Base-by-base conservation (phyloP, 2,797 vertebrate species). In the Sebastes hubbsi region DNA sequence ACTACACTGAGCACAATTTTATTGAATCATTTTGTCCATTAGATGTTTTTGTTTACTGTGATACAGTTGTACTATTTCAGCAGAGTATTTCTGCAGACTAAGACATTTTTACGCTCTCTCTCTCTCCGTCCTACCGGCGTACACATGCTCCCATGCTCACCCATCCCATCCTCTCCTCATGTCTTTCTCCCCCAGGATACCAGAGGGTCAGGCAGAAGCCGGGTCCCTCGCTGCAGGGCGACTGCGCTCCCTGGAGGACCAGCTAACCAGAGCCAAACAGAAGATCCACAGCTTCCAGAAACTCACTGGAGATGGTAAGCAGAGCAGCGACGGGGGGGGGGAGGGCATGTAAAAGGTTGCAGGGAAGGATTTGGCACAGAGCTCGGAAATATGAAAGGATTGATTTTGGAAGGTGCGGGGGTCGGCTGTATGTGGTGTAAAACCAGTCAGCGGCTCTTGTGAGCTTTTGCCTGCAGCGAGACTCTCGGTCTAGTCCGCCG, bases 221-320 rank as follows among this genome's bases (percentile, higher is more conserved):
- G 97, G 97, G 16, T 94, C 96, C 11, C 94, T 97, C 80, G 97
- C 97, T 69, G 96, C 96, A 56, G 97, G 97, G 93, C 96, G 96
- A 85, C 95, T 99, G 84, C 97, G 97, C 86, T 96, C 97, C 91
- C 96, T 99, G 96, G 98, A 99, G 90, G 98, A 98, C 74, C 97
- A 99, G 93, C 96, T 99, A 85, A 94, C 96, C 93, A 96, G 97
- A 95, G 98, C 98, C 96, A 99, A 98, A 95, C 97, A 98, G 95
- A 97, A 99, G 96, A 98, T 99, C 94, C 97, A 98, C 95, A 98
- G 95, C 94, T 98, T 97, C 89, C 98, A 98, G 95, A 97, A 97
- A 92, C 94, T 95, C 88, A 97, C 97, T 69, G 97, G 97, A 95
- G 96, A 97, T 78, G 97, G 98, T 98, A 94, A 91, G 96, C 92